These are phyloP conservation scores for Hartigia nigra DNA, from an alignment of 2,888 invertebrate species.

Conservation along the genomic window DNA sequence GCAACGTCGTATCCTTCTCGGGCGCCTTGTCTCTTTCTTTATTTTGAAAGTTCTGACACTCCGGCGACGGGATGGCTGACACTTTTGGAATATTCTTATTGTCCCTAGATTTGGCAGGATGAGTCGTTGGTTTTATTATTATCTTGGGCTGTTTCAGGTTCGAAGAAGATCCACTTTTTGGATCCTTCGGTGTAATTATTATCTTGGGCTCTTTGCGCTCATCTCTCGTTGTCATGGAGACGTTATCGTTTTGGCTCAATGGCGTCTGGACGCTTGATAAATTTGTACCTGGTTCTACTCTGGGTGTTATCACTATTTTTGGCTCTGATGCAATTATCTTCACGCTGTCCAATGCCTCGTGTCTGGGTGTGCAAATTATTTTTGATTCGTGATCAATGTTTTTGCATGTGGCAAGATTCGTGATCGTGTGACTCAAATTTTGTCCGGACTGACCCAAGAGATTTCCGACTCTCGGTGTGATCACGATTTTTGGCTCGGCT, in stretches of 20 bases:
- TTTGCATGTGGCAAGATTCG: slow-evolving; percentile 29
- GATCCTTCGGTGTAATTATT: slow-evolving; percentile 71
- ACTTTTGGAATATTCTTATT: slow-evolving; percentile 56
- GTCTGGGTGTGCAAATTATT: slow-evolving; percentile 22
- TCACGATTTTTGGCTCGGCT: slow-evolving; percentile 51
- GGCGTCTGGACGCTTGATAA: neutral
- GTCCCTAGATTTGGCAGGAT: slow-evolving; percentile 47
- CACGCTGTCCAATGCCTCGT: neutral
- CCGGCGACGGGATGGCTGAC: slow-evolving; percentile 57
- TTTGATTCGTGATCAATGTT: slow-evolving; percentile 31
- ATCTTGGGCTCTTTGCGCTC: slow-evolving; percentile 70
- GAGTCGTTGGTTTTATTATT: slow-evolving; percentile 57
- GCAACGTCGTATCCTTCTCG: slow-evolving; percentile 18
- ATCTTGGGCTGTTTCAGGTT: slow-evolving; percentile 59
- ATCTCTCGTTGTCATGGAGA: slow-evolving; percentile 43
- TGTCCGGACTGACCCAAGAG: slow-evolving; percentile 45
- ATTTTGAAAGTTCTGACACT: slow-evolving; percentile 39
- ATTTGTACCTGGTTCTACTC: neutral
- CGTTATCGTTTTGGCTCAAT: neutral
- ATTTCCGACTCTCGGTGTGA: slow-evolving; percentile 48
- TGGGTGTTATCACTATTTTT: slow-evolving; percentile 21
- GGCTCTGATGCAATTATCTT: slow-evolving; percentile 32
- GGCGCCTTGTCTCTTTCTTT: slow-evolving; percentile 37
- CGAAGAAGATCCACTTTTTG: slow-evolving; percentile 50
- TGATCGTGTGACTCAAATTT: slow-evolving; percentile 33